Conservation (phyloP, 2,113 vertebrate species). For the Rhinoderma darwinii region DNA sequence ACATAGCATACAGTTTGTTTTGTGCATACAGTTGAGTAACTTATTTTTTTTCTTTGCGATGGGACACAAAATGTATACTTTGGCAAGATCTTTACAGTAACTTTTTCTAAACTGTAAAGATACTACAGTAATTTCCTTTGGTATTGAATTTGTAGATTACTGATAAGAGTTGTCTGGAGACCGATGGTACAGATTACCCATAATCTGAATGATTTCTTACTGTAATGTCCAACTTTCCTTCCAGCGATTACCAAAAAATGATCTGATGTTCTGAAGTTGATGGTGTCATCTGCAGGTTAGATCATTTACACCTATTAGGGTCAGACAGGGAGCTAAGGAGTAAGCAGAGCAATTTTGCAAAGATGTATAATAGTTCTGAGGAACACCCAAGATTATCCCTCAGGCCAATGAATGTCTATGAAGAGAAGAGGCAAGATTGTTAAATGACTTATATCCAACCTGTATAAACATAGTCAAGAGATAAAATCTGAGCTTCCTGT, state of each 20-base stretch:
- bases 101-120: not conserved
- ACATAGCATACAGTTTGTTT: too few species aligned
- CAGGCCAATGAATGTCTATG: constrained; percentile 45
- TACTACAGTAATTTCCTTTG: not conserved
- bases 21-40: too few species aligned
- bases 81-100: not conserved
- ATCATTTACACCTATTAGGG: constrained; percentile 53
- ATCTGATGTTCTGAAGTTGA: constrained; percentile 14
- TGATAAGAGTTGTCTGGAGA: not conserved
- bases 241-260: not conserved
- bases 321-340: constrained; percentile 17
- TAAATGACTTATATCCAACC: constrained; percentile 50
- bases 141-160: not conserved
- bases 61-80: too few species aligned
- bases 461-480: constrained; percentile 52
- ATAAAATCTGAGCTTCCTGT: constrained; percentile 55
- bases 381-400: constrained; percentile 49
- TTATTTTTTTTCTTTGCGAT: too few species aligned
- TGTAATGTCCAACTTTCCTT: not conserved
- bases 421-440: constrained; percentile 33
- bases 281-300: constrained; percentile 34
- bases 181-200: not conserved
- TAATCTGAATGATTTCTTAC: not conserved
- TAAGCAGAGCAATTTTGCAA: not conserved
- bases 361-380: constrained; percentile 34